phyloP scores from a whole-genome alignment of 2,888 invertebrate species.

The Ctenicera cuprea region DNA sequence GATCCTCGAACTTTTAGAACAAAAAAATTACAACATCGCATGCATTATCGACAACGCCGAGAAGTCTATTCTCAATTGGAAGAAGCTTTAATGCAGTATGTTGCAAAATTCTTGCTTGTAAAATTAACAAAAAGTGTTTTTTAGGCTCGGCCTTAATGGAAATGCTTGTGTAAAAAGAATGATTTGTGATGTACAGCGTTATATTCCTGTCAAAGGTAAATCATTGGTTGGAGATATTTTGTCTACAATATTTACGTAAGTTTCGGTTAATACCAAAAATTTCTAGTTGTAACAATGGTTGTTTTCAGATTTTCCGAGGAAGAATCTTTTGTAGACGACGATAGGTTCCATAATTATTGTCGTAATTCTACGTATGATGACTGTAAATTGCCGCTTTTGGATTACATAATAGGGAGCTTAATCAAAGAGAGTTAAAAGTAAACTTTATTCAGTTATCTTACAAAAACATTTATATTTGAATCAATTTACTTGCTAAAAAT shows the following conservation, averaged over 20 bases:
- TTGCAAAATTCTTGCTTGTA: constrained; percentile 2
- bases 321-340: constrained; percentile 26
- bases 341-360: constrained; percentile 53
- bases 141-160: constrained; percentile 79
- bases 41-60: constrained; percentile 74
- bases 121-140: constrained; percentile 60
- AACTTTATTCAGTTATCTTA: constrained; percentile 6
- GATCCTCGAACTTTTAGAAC: constrained; percentile 69
- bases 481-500: not conserved
- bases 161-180: constrained; percentile 79
- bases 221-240: constrained; percentile 82
- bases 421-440: not conserved
- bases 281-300: not conserved
- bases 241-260: constrained; percentile 79
- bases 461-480: not conserved
- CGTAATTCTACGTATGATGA: constrained; percentile 51
- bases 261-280: constrained; percentile 46
- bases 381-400: constrained; percentile 57
- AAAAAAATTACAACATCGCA: constrained; percentile 64
- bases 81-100: constrained; percentile 56
- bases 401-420: constrained; percentile 55
- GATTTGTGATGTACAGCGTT: constrained; percentile 80
- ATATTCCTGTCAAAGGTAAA: constrained; percentile 76
- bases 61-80: constrained; percentile 73
- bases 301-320: constrained; percentile 15